A percentile compares a stretch with the other conserved stretches of the same genome.
These are phyloP conservation scores for Eulemur coronatus DNA, from an alignment of 2,797 vertebrate genomes.

Conservation along the genomic window DNA sequence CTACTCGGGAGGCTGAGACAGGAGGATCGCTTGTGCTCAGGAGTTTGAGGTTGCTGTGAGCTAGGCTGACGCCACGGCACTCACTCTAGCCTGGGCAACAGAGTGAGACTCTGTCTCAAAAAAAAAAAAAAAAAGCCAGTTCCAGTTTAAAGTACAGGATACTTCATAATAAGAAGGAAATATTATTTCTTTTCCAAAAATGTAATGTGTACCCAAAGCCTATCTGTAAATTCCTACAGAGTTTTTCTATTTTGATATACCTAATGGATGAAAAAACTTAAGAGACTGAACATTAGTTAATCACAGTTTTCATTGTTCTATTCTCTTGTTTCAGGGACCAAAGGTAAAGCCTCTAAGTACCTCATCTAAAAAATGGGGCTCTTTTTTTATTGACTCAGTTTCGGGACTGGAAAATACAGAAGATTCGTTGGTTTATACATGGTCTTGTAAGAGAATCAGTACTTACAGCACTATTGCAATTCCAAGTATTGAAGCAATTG, in stretches of 20 bases:
- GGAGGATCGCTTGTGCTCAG: no score
- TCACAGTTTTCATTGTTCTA: neutral
- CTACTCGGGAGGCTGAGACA: no score
- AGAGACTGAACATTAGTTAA: neutral
- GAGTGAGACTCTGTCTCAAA: no score
- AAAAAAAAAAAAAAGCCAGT: neutral
- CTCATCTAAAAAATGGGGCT: conserved; percentile 94
- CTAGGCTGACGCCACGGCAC: no score
- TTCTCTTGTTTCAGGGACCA: conserved; percentile 85
- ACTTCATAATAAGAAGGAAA: neutral
- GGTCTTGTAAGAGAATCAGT: conserved; percentile 94
- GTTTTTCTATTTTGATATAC: neutral
- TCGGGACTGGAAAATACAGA: conserved; percentile 84
- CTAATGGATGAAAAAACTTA: neutral
- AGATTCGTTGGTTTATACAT: conserved; percentile 87
- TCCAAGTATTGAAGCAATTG: conserved; percentile 94
- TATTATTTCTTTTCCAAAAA: neutral
- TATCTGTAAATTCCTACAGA: neutral
- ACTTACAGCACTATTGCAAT: conserved; percentile 95
- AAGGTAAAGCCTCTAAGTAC: conserved; percentile 89
- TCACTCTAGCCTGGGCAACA: no score
- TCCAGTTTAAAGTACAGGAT: neutral
- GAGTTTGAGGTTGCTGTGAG: no score
- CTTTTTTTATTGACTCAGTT: conserved; percentile 92
- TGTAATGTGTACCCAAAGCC: neutral